Conservation (phyloP, 2,113 vertebrate genomes). For the Edolisoma coerulescens region DNA sequence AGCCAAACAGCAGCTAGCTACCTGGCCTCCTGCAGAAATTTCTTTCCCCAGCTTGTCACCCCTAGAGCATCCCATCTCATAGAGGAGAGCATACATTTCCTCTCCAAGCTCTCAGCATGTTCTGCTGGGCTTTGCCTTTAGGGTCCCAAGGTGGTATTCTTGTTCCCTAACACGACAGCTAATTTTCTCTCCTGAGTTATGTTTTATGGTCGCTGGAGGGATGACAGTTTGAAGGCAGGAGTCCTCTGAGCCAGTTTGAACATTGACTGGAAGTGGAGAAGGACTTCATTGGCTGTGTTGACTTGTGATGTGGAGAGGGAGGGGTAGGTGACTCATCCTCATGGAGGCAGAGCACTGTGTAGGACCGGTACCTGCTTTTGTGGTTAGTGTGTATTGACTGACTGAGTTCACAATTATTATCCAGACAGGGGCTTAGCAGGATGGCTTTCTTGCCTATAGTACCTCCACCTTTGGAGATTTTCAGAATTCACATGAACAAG, state of each 20-base stretch:
- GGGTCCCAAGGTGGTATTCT: not conserved
- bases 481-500: not conserved
- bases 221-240: not conserved
- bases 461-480: not conserved
- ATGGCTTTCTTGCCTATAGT: not conserved
- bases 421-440: not conserved
- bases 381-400: not conserved
- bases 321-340: not conserved
- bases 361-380: not conserved
- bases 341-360: not conserved
- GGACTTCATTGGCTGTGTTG: not conserved
- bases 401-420: not conserved
- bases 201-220: not conserved
- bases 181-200: not conserved
- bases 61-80: not conserved
- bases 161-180: not conserved
- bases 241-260: not conserved
- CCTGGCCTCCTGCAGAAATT: not conserved
- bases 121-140: not conserved
- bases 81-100: not conserved
- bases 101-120: not conserved
- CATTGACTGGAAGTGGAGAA: not conserved
- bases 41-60: not conserved
- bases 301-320: not conserved
- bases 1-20: not conserved